phyloP scores from a whole-genome alignment of 2,113 vertebrate species.

The Asarcornis scutulata region DNA sequence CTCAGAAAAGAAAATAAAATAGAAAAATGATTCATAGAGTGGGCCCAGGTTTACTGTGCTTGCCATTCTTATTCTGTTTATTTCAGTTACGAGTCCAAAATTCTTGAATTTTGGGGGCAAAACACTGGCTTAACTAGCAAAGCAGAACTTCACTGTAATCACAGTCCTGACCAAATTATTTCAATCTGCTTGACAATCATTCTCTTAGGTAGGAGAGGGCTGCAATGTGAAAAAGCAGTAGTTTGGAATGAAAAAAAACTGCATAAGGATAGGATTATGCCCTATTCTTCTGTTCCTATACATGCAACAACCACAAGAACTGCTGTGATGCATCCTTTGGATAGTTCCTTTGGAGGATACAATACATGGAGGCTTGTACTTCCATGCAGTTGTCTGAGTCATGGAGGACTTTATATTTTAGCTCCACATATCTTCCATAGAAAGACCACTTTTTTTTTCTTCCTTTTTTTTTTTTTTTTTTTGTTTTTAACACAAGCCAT shows the following conservation, averaged over 20 bases:
- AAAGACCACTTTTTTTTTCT: background rate
- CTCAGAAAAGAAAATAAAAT: background rate
- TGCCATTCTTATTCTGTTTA: background rate
- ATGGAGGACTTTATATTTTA: background rate
- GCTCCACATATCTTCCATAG: background rate
- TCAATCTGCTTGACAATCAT: background rate
- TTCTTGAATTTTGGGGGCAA: background rate
- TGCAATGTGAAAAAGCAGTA: background rate
- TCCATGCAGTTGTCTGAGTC: background rate
- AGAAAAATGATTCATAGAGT: background rate
- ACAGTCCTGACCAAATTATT: background rate
- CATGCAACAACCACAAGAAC: background rate
- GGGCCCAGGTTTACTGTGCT: background rate
- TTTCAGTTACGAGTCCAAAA: background rate
- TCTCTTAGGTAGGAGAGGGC: background rate
- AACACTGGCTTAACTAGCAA: background rate
- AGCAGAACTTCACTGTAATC: background rate
- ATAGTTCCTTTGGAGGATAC: background rate
- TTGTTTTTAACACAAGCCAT: background rate
- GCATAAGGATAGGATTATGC: background rate
- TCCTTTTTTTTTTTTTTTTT: background rate
- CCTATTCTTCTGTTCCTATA: background rate
- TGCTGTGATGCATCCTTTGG: background rate
- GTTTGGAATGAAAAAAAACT: background rate
- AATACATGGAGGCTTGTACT: background rate